These are phyloP conservation scores for Fragum sueziense DNA, from an alignment of 2,888 invertebrate species.

Conservation along the genomic window DNA sequence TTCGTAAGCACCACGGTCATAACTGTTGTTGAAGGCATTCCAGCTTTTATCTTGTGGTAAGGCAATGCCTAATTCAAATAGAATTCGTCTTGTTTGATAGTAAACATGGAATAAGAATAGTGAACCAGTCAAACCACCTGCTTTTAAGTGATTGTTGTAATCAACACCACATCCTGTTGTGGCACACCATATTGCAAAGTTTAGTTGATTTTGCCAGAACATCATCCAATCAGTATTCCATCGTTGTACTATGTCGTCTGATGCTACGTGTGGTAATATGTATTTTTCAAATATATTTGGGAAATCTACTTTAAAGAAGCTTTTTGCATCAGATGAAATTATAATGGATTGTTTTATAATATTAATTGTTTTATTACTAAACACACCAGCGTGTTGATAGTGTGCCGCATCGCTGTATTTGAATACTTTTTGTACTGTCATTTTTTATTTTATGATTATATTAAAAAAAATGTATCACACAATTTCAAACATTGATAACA, in stretches of 20 bases:
- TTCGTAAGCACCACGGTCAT: slow-evolving; percentile 32
- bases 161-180: slow-evolving; percentile 39
- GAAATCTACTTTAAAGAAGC: slow-evolving; percentile 21
- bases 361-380: slow-evolving; percentile 20
- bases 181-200: slow-evolving; percentile 38
- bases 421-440: slow-evolving; percentile 32
- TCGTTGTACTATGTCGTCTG: slow-evolving; percentile 17
- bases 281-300: slow-evolving; percentile 36
- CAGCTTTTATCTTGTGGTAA: slow-evolving; percentile 26
- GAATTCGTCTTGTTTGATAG: slow-evolving; percentile 26
- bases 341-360: slow-evolving; percentile 30
- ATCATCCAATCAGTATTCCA: slow-evolving; percentile 26
- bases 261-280: slow-evolving; percentile 18
- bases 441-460: slow-evolving; percentile 32
- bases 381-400: slow-evolving; percentile 14
- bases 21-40: slow-evolving; percentile 33
- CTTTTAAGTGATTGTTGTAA: slow-evolving; percentile 23
- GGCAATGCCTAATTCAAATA: slow-evolving; percentile 11
- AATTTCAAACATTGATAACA: slow-evolving; percentile 41
- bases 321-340: slow-evolving; percentile 33
- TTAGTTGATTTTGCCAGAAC: slow-evolving; percentile 50
- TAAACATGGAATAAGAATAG: slow-evolving; percentile 30
- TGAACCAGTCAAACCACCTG: slow-evolving; percentile 17
- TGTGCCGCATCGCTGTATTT: slow-evolving; percentile 28
- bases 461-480: slow-evolving; percentile 35